These are phyloP conservation scores for Andrena camellia DNA, from an alignment of 2,888 invertebrate species.

Conservation along the genomic window DNA sequence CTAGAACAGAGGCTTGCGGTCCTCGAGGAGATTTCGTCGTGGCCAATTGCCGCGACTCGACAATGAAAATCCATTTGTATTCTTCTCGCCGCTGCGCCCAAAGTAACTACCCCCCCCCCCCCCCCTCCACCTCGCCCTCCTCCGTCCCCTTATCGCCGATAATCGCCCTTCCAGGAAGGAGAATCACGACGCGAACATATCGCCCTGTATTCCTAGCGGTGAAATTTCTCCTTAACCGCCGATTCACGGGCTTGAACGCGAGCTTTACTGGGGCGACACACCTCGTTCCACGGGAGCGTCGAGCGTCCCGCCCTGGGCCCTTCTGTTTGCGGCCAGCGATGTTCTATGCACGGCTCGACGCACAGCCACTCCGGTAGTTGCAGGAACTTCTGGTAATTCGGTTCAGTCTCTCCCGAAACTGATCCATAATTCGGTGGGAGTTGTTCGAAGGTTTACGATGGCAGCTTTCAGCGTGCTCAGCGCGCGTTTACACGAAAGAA, in stretches of 20 bases:
- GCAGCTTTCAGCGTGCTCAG: neutral
- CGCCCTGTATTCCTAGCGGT: too few species aligned
- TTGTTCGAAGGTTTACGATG: neutral
- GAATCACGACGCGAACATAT: too few species aligned
- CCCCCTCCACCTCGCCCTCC: too few species aligned
- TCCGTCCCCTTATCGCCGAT: too few species aligned
- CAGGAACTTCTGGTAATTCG: neutral
- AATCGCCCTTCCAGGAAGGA: too few species aligned
- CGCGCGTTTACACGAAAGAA: neutral
- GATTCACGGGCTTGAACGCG: too few species aligned
- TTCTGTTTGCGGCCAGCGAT: neutral
- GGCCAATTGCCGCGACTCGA: neutral
- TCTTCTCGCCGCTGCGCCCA: too few species aligned
- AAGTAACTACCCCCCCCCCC: too few species aligned
- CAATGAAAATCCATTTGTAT: neutral
- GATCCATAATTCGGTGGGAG: neutral
- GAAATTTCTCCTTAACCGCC: too few species aligned
- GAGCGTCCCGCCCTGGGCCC: too few species aligned
- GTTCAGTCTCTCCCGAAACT: neutral
- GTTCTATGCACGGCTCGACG: neutral
- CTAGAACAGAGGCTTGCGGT: neutral
- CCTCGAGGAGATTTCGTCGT: neutral
- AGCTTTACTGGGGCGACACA: too few species aligned
- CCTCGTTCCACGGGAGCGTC: too few species aligned
- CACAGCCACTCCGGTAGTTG: neutral